Conservation (phyloP, 2,888 invertebrate species). For the Eueremaeus valkanovi region DNA sequence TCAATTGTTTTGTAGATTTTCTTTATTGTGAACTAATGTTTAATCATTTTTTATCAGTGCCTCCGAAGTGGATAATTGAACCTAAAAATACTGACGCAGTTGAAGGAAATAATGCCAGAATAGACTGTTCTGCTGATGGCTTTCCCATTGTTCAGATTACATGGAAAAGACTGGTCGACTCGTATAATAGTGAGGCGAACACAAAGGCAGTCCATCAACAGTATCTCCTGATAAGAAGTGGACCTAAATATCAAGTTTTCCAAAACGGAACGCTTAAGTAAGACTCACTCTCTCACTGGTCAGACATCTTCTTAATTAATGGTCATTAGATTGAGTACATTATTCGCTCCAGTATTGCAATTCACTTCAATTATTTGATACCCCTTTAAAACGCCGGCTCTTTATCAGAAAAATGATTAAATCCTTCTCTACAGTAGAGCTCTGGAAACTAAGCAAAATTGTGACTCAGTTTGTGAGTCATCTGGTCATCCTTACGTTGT, state of each 20-base stretch:
- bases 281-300: neutral
- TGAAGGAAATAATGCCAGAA: constrained; percentile 47
- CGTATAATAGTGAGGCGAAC: constrained; percentile 19
- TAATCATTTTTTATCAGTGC: constrained; percentile 45
- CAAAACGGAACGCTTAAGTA: constrained; percentile 50
- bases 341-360: no score
- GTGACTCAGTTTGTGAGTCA: no score
- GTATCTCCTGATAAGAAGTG: constrained; percentile 38
- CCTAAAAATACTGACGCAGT: constrained; percentile 49
- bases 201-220: constrained; percentile 36
- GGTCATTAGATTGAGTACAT: no score
- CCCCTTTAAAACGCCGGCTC: no score
- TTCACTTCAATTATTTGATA: no score
- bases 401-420: no score
- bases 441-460: no score
- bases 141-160: constrained; percentile 48
- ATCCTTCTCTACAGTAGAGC: no score
- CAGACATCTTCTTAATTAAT: neutral
- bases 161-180: constrained; percentile 45
- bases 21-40: neutral
- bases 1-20: neutral
- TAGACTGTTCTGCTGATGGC: constrained; percentile 48
- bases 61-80: constrained; percentile 49
- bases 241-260: constrained; percentile 50
- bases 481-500: no score